A percentile compares a stretch with the other conserved stretches of the same genome.
phyloP scores from a whole-genome alignment of 2,113 vertebrate genomes.

The Sinocyclocheilus rhinocerous region DNA sequence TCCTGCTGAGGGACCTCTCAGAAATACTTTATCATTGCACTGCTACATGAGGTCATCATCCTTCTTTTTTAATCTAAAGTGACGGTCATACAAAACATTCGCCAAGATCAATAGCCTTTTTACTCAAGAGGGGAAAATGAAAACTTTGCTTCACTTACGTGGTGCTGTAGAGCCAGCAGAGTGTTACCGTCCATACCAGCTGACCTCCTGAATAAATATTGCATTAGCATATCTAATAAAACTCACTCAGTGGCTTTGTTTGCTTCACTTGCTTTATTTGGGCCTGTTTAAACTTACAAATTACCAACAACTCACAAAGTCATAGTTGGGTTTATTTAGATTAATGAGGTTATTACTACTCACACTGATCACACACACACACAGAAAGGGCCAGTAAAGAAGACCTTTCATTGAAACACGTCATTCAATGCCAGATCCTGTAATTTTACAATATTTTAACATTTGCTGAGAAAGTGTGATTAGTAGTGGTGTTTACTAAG shows the following conservation, averaged over 20 bases:
- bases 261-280: conserved; percentile 41
- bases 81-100: conserved; percentile 45
- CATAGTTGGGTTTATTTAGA: conserved; percentile 21
- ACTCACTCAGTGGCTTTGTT: conserved; percentile 38
- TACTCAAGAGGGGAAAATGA: conserved; percentile 52
- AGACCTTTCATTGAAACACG: background rate
- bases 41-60: conserved; percentile 59
- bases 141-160: conserved; percentile 38
- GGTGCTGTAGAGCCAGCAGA: conserved; percentile 51
- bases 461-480: background rate
- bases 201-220: conserved; percentile 50
- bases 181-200: conserved; percentile 36
- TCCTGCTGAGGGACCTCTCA: conserved; percentile 36
- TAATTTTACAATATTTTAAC: background rate
- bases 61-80: conserved; percentile 54
- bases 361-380: background rate
- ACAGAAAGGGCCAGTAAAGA: background rate
- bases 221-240: conserved; percentile 19
- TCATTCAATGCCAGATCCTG: background rate
- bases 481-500: background rate
- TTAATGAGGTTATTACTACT: conserved; percentile 2
- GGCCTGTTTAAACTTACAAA: conserved; percentile 1
- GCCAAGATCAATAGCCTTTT: conserved; percentile 68
- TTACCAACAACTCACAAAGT: conserved; percentile 2
- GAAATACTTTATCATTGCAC: conserved; percentile 48